Evolutionary conservation across 2,113 vertebrate genomes (phyloP).

Genomic region (Stegastes partitus): DNA sequence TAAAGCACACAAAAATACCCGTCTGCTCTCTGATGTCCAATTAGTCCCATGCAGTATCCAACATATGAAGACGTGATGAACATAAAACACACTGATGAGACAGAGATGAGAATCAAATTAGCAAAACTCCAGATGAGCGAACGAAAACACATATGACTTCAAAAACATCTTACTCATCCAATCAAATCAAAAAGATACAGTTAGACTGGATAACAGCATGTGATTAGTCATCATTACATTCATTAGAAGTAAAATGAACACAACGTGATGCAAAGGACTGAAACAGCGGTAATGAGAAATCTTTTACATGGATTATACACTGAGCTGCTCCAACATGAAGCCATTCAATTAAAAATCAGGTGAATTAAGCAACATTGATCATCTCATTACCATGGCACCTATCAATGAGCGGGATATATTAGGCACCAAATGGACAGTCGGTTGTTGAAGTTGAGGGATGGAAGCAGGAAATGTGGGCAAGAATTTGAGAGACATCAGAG

Average conservation of each 20-base stretch:
- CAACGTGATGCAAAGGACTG: background rate
- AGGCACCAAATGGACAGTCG: too few species aligned
- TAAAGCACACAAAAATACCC: background rate
- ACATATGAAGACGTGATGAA: background rate
- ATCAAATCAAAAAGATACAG: too few species aligned
- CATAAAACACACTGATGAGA: slow-evolving; percentile 5
- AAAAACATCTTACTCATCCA: background rate
- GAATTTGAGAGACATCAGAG: too few species aligned
- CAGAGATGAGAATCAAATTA: background rate
- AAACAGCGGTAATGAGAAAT: background rate
- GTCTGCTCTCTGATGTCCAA: background rate
- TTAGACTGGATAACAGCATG: background rate
- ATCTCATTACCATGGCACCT: too few species aligned
- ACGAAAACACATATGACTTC: background rate
- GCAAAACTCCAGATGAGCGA: slow-evolving; percentile 7
- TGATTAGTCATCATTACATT: background rate
- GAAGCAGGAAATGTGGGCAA: too few species aligned
- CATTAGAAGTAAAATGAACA: background rate
- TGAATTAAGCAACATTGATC: too few species aligned
- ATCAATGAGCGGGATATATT: too few species aligned
- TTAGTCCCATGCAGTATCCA: background rate
- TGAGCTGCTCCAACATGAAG: too few species aligned
- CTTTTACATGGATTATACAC: background rate
- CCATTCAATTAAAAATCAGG: too few species aligned
- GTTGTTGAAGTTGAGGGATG: too few species aligned